Conservation (phyloP, 2,797 vertebrate genomes). For the Protonibea diacanthus region DNA sequence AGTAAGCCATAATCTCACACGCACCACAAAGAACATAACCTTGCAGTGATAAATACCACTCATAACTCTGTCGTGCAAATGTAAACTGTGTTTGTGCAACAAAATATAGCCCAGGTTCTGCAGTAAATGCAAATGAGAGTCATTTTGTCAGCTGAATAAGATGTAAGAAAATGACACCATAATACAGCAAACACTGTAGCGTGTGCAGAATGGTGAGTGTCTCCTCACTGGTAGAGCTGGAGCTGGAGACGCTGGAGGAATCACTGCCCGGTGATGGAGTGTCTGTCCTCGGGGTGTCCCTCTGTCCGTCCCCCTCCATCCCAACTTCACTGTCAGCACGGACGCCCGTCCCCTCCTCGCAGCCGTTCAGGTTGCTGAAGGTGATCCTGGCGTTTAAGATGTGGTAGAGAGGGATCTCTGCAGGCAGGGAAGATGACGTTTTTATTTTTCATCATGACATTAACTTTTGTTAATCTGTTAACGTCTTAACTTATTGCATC, state of each 20-base stretch:
- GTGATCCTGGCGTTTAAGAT: slow-evolving; percentile 98
- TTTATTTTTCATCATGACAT: neutral
- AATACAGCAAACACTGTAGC: neutral
- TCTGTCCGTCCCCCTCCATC: slow-evolving; percentile 70
- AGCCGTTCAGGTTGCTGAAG: slow-evolving; percentile 97
- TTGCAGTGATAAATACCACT: slow-evolving; percentile 14
- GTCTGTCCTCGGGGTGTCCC: slow-evolving; percentile 89
- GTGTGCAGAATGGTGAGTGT: neutral
- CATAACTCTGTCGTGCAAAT: slow-evolving; percentile 14
- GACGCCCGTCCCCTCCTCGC: slow-evolving; percentile 88
- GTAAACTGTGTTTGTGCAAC: neutral
- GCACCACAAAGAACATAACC: slow-evolving; percentile 13
- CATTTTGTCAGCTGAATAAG: neutral
- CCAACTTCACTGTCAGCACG: slow-evolving; percentile 64
- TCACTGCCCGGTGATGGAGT: slow-evolving; percentile 94
- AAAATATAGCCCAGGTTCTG: neutral
- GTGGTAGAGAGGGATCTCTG: slow-evolving; percentile 99
- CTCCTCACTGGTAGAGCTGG: slow-evolving; percentile 92
- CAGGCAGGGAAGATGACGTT: slow-evolving; percentile 13
- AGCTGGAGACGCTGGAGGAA: slow-evolving; percentile 97
- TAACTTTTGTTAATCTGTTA: neutral
- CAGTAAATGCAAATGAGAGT: slow-evolving; percentile 3
- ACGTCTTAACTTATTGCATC: neutral
- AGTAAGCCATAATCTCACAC: slow-evolving; percentile 11
- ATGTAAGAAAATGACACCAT: neutral